Evolutionary conservation across 2,797 vertebrate genomes (phyloP), one percentile per base, ranked within the genome.

Genomic region (Clarias platycephalus): DNA sequence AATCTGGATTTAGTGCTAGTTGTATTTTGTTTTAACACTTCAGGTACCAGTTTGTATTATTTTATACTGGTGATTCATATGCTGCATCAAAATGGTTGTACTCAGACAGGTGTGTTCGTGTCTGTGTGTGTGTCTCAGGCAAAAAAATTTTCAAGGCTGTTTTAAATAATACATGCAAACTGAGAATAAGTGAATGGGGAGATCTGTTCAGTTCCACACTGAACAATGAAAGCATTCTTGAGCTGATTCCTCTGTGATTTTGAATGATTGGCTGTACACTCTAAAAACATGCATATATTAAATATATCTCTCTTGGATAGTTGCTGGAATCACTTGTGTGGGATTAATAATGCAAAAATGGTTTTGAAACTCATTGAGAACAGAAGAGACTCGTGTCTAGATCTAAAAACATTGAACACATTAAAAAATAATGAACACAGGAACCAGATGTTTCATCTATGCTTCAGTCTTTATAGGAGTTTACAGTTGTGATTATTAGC

Each of bases 31-130:
- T 85, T 75, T 20, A 40, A 60, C 55, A 53, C 53, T 77, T 77
- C 72, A 63, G 63, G 63, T 82, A 82, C 71, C 75, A 67, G 64
- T 53, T 70, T 60, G 81, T 74, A 83, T 83, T 83, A 66, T 75
- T 83, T 83, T 74, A 12, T 70, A 63, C 37, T 55, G 20, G 24
- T 57, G 49, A 81, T 81, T 53, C 72, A 70, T 44, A 70, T 86
- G 60, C 63, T 83, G 81, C 72, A 82, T 81, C 80, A 53, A 67
- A 86, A 66, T 10, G 5, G 20, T 78, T 85, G 37, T 24, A 67
- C 53, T 31, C 18, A 20, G 34, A 57, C 6, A 53, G 0, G 31
- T 66, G 28, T 31, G 34, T 13, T n/a, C n/a, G n/a, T n/a, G 26
- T 57, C 20, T 71, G 75, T 49, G 34, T 66, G 24, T 58, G 53